Evolutionary conservation across 2,888 invertebrate species (phyloP).

Genomic region (Caenorhabditis japonica): DNA sequence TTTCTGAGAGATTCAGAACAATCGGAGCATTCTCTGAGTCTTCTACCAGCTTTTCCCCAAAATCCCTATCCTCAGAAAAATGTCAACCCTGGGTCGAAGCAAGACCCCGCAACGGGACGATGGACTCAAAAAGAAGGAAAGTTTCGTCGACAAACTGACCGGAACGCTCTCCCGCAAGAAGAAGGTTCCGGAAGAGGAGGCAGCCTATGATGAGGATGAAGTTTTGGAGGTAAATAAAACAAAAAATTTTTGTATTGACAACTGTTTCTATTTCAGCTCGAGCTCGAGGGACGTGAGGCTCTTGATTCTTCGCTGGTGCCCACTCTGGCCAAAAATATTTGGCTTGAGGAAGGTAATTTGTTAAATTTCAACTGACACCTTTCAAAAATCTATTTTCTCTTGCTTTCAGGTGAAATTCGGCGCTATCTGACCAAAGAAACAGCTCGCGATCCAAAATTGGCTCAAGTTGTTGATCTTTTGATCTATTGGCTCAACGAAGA

Average conservation of each 20-base stretch:
- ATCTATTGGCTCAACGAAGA: constrained; percentile 98
- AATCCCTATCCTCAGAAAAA: too few relatives aligned
- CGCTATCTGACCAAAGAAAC: constrained; percentile 93
- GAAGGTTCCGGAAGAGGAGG: constrained; percentile 62
- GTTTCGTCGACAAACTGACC: constrained; percentile 71
- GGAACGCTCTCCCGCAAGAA: constrained; percentile 72
- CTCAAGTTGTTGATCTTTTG: constrained; percentile 81
- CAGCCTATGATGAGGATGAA: constrained; percentile 56
- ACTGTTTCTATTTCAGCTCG: constrained; percentile 57
- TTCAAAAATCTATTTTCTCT: not conserved
- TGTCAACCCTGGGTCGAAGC: constrained; percentile 43
- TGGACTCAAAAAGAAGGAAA: constrained; percentile 44
- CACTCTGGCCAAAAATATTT: constrained; percentile 66
- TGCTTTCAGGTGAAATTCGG: constrained; percentile 87
- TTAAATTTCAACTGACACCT: too few relatives aligned
- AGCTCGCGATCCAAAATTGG: constrained; percentile 85
- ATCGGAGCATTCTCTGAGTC: not conserved
- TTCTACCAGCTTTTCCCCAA: not conserved
- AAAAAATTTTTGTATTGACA: constrained; percentile 3
- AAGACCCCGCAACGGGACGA: constrained; percentile 34
- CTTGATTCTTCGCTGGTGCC: constrained; percentile 74
- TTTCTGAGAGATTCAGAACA: too few relatives aligned
- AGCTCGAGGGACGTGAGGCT: constrained; percentile 75
- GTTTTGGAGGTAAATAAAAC: constrained; percentile 42
- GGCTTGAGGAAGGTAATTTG: constrained; percentile 82